These are phyloP conservation scores for Mionectes olivaceus DNA, from an alignment of 2,797 vertebrate genomes.

Conservation along the genomic window DNA sequence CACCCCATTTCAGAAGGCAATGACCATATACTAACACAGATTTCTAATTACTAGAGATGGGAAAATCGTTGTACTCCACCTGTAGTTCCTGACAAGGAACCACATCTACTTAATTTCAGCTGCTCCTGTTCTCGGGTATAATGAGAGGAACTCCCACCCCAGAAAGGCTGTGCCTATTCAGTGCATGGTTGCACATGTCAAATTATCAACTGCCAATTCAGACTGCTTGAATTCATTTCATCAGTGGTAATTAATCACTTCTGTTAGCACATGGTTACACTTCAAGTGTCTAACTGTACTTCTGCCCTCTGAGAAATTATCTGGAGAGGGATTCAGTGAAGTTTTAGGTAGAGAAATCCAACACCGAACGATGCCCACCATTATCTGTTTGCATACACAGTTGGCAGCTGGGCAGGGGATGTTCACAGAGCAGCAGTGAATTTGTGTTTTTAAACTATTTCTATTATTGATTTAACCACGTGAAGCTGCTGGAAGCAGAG, in stretches of 20 bases:
- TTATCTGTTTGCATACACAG: slow-evolving; percentile 57
- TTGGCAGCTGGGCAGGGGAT: not conserved
- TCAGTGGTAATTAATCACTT: slow-evolving; percentile 58
- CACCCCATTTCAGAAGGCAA: not conserved
- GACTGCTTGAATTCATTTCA: slow-evolving; percentile 26
- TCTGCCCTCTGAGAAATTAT: slow-evolving; percentile 49
- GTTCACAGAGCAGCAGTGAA: not conserved
- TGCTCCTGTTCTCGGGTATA: not conserved
- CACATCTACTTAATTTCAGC: slow-evolving; percentile 18
- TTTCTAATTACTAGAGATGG: not conserved
- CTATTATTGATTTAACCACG: slow-evolving; percentile 50
- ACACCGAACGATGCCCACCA: slow-evolving; percentile 18
- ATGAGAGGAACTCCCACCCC: not conserved
- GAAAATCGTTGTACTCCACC: not conserved
- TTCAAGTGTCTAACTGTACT: slow-evolving; percentile 44
- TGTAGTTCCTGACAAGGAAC: not conserved
- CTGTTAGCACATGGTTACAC: slow-evolving; percentile 30
- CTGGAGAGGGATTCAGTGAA: slow-evolving; percentile 55
- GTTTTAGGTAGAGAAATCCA: slow-evolving; percentile 49
- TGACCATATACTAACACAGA: not conserved
- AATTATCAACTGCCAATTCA: slow-evolving; percentile 37
- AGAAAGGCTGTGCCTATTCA: not conserved
- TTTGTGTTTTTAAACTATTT: slow-evolving; percentile 46
- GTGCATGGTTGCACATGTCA: slow-evolving; percentile 1
- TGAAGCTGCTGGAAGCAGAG: slow-evolving; percentile 50